Conservation (phyloP, 2,113 vertebrate species). For the Madoqua kirkii region DNA sequence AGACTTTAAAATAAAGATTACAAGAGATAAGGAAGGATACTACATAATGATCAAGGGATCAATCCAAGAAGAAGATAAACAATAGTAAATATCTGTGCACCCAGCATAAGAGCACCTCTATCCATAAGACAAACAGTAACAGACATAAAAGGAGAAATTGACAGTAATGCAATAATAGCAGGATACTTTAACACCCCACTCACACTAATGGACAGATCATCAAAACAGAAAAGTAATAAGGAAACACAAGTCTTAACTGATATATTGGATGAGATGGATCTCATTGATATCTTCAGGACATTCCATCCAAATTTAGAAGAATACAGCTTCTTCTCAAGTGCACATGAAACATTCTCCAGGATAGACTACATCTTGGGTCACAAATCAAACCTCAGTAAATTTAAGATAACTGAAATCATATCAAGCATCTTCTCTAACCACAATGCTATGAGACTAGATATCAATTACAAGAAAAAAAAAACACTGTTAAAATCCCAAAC, state of each 20-base stretch:
- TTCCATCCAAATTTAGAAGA: background rate
- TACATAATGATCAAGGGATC: background rate
- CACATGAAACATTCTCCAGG: background rate
- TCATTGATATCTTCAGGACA: background rate
- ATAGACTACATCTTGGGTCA: background rate
- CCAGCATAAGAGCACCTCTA: background rate
- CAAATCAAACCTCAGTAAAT: background rate
- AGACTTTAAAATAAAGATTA: background rate
- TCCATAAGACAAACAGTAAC: background rate
- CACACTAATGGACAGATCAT: background rate
- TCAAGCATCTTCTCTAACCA: background rate
- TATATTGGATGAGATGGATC: background rate
- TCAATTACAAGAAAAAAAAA: background rate
- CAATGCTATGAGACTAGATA: background rate
- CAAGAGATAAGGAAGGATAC: background rate
- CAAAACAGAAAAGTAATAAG: background rate
- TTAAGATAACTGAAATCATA: background rate
- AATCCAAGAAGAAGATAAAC: background rate
- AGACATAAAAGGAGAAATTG: background rate
- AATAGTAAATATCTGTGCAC: background rate
- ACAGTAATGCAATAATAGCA: background rate
- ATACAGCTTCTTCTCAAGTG: background rate
- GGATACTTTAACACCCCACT: background rate
- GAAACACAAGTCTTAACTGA: background rate
- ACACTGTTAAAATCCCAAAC: background rate